Evolutionary conservation across 2,113 vertebrate species (phyloP).

Genomic region (Tragelaphus buxtoni): DNA sequence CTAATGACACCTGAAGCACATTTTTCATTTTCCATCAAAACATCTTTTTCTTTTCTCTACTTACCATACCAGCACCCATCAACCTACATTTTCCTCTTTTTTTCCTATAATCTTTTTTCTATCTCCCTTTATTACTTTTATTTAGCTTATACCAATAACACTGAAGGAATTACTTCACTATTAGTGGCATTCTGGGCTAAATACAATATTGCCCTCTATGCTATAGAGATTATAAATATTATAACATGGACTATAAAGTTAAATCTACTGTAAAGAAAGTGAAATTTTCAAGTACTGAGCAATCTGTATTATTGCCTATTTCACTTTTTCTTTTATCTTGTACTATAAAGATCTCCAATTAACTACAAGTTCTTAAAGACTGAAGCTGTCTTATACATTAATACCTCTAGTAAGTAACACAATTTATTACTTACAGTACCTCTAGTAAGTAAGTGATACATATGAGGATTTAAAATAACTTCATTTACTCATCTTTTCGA

Average conservation of each 20-base stretch:
- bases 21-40: not conserved
- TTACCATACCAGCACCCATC: not conserved
- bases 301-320: not conserved
- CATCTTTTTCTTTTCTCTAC: not conserved
- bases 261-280: constrained; percentile 6
- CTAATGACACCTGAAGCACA: not conserved
- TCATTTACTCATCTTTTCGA: not conserved
- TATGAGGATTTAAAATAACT: not conserved
- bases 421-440: not conserved
- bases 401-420: not conserved
- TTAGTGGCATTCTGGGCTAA: not conserved
- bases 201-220: not conserved
- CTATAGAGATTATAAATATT: not conserved
- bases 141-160: not conserved
- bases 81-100: not conserved
- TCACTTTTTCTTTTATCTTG: not conserved
- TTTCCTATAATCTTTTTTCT: not conserved
- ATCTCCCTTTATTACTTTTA: not conserved
- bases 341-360: not conserved
- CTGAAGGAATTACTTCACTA: not conserved
- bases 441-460: not conserved
- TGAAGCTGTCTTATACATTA: not conserved
- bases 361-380: not conserved
- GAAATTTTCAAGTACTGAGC: not conserved
- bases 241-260: not conserved